These are phyloP conservation scores for Lates japonicus DNA, from an alignment of 2,797 vertebrate genomes.

Conservation along the genomic window DNA sequence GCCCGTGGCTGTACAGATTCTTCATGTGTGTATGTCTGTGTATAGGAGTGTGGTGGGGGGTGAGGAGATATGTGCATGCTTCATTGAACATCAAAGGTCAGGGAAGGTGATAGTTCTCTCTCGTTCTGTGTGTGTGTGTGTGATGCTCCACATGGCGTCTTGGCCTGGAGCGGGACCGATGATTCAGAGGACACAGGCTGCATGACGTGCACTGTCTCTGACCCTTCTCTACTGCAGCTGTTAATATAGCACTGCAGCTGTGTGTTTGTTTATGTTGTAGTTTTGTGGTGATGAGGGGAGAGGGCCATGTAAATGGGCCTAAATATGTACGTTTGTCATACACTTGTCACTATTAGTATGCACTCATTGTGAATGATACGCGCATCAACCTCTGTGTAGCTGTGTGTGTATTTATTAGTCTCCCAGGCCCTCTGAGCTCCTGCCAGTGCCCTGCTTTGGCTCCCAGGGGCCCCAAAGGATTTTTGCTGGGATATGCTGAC, in stretches of 20 bases:
- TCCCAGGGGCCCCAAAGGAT: slow-evolving; percentile 63
- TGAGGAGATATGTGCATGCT: slow-evolving; percentile 48
- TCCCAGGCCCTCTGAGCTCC: slow-evolving; percentile 54
- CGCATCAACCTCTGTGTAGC: slow-evolving; percentile 48
- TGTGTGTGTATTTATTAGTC: slow-evolving; percentile 73
- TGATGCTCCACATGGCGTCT: slow-evolving; percentile 59
- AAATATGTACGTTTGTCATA: slow-evolving; percentile 50
- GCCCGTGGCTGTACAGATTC: slow-evolving; percentile 19
- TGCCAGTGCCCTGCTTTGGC: slow-evolving; percentile 58
- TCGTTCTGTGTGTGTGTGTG: slow-evolving; percentile 16
- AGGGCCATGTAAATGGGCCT: slow-evolving; percentile 28
- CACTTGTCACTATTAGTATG: slow-evolving; percentile 47
- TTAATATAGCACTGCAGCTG: slow-evolving; percentile 69
- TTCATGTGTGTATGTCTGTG: neutral
- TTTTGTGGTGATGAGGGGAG: slow-evolving; percentile 22
- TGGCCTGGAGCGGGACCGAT: slow-evolving; percentile 64
- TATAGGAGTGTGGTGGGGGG: neutral
- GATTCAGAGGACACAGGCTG: slow-evolving; percentile 80
- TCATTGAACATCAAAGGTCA: slow-evolving; percentile 71
- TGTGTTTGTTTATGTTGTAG: slow-evolving; percentile 55
- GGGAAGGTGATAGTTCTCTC: slow-evolving; percentile 53
- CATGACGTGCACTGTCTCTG: slow-evolving; percentile 72
- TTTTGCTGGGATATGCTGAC: slow-evolving; percentile 70
- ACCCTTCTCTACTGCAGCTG: slow-evolving; percentile 76
- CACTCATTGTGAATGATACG: slow-evolving; percentile 35